Evolutionary conservation across 30 jellyfish, hydroid and myxozoan genomes (phyloP).

Genomic region (Haliclystus octoradiatus): DNA sequence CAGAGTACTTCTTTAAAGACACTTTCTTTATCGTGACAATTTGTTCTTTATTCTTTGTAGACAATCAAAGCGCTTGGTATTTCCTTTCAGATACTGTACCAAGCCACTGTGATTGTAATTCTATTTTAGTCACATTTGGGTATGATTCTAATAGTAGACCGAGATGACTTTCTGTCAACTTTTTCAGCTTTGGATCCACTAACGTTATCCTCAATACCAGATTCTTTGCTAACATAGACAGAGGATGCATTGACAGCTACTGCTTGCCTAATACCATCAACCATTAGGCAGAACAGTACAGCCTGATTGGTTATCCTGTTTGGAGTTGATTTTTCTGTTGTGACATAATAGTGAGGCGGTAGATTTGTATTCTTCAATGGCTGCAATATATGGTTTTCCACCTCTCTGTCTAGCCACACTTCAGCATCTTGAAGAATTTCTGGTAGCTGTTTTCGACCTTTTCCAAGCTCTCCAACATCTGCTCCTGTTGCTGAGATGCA

Average conservation of each 20-base stretch:
- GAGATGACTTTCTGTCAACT: neutral
- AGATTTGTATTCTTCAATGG: slow-evolving; percentile 3
- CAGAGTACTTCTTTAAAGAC: neutral
- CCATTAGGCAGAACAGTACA: slow-evolving; percentile 9
- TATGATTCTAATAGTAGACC: neutral
- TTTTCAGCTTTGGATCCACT: slow-evolving; percentile 1
- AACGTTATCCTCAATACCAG: neutral
- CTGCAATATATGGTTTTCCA: neutral
- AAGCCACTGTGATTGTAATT: slow-evolving; percentile 3
- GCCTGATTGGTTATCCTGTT: slow-evolving; percentile 23
- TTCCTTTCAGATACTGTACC: slow-evolving; percentile 13
- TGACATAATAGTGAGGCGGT: slow-evolving; percentile 27
- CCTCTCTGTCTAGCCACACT: slow-evolving; percentile 2
- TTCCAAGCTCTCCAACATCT: slow-evolving; percentile 35
- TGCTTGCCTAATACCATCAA: slow-evolving; percentile 17
- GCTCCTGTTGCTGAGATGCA: slow-evolving; percentile 25
- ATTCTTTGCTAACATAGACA: slow-evolving; percentile 1
- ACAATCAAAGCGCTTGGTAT: slow-evolving; percentile 9
- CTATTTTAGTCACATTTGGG: neutral
- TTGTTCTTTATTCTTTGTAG: neutral
- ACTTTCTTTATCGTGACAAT: neutral
- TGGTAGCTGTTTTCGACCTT: slow-evolving; percentile 15
- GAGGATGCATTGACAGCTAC: slow-evolving; percentile 25
- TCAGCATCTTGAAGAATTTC: slow-evolving; percentile 9
- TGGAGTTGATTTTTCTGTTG: slow-evolving; percentile 23